A percentile compares a stretch with the other conserved stretches of the same genome.
phyloP scores from a whole-genome alignment of 2,888 invertebrate genomes.

The Drosophila acutilabella region DNA sequence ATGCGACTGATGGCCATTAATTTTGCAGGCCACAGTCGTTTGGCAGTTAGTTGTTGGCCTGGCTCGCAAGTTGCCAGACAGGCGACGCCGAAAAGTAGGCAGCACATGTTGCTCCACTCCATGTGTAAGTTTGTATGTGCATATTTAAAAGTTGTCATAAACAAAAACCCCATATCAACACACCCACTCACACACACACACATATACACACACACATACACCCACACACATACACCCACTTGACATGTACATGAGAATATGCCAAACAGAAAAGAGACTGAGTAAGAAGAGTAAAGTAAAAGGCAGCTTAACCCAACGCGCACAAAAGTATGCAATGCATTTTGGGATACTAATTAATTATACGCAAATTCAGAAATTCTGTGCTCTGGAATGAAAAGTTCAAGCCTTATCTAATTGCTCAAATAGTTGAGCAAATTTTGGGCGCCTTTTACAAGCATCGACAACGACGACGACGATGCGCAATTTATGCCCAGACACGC shows the following conservation, averaged over 20 bases:
- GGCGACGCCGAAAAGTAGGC: constrained; percentile 52
- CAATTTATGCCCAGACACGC: constrained; percentile 73
- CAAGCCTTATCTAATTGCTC: constrained; percentile 59
- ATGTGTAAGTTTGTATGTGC: constrained; percentile 34
- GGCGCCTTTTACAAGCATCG: constrained; percentile 1
- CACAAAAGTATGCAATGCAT: constrained; percentile 56
- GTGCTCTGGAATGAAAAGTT: constrained; percentile 7
- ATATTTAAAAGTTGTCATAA: constrained; percentile 69
- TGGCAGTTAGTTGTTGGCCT: constrained; percentile 44
- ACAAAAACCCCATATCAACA: constrained; percentile 35
- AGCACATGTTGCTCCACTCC: constrained; percentile 53
- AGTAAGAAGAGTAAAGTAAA: background rate
- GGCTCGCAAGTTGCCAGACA: constrained; percentile 43
- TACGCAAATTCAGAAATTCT: constrained; percentile 38
- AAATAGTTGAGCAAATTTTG: constrained; percentile 64
- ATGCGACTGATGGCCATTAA: constrained; percentile 80
- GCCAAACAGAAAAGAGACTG: constrained; percentile 11
- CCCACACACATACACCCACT: constrained; percentile 8
- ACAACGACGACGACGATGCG: constrained; percentile 34
- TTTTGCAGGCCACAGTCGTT: constrained; percentile 69
- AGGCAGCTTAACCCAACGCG: constrained; percentile 35
- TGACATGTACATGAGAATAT: constrained; percentile 46
- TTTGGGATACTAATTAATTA: constrained; percentile 56
- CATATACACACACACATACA: constrained; percentile 4
- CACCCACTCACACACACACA: background rate